Evolutionary conservation across 2,888 invertebrate genomes (phyloP).

Genomic region (Dendrolimus houi): DNA sequence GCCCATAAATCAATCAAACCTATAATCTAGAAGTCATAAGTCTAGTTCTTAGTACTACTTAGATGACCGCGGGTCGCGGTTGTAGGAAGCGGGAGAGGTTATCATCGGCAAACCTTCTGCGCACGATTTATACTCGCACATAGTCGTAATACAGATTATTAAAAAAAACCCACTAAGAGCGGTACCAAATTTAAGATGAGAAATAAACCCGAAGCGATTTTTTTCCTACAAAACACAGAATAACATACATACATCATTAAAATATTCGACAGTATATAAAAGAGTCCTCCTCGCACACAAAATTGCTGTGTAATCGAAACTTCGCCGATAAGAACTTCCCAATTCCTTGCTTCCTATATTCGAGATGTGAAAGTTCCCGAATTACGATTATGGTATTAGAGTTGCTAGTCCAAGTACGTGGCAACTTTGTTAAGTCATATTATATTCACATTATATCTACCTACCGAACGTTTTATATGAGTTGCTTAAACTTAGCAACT

Average conservation of each 20-base stretch:
- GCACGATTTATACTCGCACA: too few relatives aligned
- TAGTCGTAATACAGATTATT: too few relatives aligned
- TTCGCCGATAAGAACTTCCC: slow-evolving; percentile 32
- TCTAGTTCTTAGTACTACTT: too few relatives aligned
- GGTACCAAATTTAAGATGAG: too few relatives aligned
- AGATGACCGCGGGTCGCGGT: too few relatives aligned
- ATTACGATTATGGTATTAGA: slow-evolving; percentile 36
- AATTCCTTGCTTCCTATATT: slow-evolving; percentile 16
- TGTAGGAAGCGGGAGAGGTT: too few relatives aligned
- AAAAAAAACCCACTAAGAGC: too few relatives aligned
- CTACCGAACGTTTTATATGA: neutral
- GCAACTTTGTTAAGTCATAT: neutral
- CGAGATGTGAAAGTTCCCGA: slow-evolving; percentile 23
- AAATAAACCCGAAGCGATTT: too few relatives aligned
- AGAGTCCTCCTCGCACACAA: slow-evolving; percentile 6
- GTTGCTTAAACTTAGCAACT: neutral
- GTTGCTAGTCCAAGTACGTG: slow-evolving; percentile 10
- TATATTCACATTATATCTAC: neutral
- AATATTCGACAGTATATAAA: neutral
- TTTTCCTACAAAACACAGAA: too few relatives aligned
- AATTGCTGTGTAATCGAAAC: slow-evolving; percentile 21
- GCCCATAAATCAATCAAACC: too few relatives aligned
- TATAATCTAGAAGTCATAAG: too few relatives aligned
- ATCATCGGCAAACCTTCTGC: too few relatives aligned
- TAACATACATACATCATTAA: slow-evolving; percentile 4